A percentile compares a stretch with the other conserved stretches of the same genome.
These are phyloP conservation scores for Erebia aethiops DNA, from an alignment of 2,888 invertebrate species.

Conservation along the genomic window DNA sequence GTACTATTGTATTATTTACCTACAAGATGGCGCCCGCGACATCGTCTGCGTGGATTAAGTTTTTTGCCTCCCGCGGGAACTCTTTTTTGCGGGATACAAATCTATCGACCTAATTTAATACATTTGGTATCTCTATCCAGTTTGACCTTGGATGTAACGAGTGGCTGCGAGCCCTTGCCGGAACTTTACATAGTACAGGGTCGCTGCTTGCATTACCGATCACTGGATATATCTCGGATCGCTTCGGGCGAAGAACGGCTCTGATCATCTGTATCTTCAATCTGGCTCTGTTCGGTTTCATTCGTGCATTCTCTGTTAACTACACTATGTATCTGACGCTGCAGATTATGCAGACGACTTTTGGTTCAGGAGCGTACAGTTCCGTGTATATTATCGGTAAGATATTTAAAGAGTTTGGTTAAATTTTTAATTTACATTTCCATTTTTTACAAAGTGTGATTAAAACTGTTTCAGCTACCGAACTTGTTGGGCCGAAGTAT, in stretches of 20 bases:
- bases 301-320: constrained; percentile 81
- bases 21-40: no score
- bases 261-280: constrained; percentile 59
- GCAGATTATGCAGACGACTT: constrained; percentile 78
- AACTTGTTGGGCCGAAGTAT: constrained; percentile 88
- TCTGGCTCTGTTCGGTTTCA: constrained; percentile 70
- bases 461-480: constrained; percentile 67
- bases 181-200: constrained; percentile 85
- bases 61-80: no score
- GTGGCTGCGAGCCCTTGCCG: constrained; percentile 86
- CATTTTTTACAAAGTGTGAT: neutral
- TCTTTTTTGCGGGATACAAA: no score
- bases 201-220: constrained; percentile 84
- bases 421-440: neutral
- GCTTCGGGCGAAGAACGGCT: constrained; percentile 68
- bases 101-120: no score
- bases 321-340: constrained; percentile 80
- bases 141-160: constrained; percentile 82
- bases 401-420: neutral
- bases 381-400: constrained; percentile 75
- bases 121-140: constrained; percentile 51
- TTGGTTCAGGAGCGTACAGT: constrained; percentile 80
- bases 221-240: constrained; percentile 85
- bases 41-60: no score
- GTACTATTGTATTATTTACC: neutral